These are phyloP conservation scores for Nycticebus coucang DNA, from an alignment of 2,113 vertebrate genomes.

Conservation along the genomic window DNA sequence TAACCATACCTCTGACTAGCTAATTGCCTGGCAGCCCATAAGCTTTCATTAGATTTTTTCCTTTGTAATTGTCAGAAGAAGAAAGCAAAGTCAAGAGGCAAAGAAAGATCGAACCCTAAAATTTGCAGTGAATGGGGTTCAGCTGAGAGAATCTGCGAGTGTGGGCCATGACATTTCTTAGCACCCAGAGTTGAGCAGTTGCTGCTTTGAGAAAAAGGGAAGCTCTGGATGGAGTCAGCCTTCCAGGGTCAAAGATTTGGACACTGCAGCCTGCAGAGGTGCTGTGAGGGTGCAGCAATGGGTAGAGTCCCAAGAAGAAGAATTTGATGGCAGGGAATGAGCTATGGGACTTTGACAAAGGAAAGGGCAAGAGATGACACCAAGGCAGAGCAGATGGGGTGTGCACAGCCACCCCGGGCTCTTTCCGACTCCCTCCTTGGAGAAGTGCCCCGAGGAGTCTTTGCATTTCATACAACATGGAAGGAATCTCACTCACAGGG, in stretches of 20 bases:
- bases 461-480: not conserved
- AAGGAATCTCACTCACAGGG: not conserved
- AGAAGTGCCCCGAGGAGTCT: not conserved
- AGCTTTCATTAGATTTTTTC: not conserved
- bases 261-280: not conserved
- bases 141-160: not conserved
- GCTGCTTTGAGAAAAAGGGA: not conserved
- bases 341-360: too few relatives aligned
- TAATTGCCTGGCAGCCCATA: not conserved
- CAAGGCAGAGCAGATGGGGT: rapidly evolving
- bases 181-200: not conserved
- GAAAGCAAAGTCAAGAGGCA: slow-evolving; percentile 3
- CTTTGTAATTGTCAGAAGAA: slow-evolving; percentile 36
- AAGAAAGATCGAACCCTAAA: not conserved
- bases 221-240: not conserved
- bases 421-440: not conserved
- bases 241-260: not conserved
- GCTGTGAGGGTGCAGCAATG: rapidly evolving
- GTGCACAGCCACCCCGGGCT: not conserved
- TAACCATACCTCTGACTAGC: not conserved
- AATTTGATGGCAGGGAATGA: too few relatives aligned
- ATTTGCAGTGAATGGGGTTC: not conserved
- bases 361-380: too few relatives aligned
- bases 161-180: not conserved
- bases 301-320: too few relatives aligned